Base-by-base conservation (phyloP, 1,140 invertebrate species). In the Thaumetopoea pityocampa region DNA sequence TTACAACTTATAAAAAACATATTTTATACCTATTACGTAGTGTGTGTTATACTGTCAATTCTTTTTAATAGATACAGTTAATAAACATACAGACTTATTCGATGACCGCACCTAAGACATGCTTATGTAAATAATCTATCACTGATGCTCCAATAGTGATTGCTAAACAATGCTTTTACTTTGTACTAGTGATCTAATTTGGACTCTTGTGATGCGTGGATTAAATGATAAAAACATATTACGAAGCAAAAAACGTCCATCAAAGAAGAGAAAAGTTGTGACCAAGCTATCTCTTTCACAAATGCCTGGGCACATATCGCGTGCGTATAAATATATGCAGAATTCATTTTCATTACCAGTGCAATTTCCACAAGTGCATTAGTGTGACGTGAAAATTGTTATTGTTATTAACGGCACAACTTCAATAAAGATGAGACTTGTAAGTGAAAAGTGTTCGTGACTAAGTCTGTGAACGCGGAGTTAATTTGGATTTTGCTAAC, bases 261-360 rank as follows among this genome's bases (percentile, higher is more conserved):
- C 18, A 28, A 41, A 19, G 33, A 56, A 50, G 74, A 79, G 79
- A 83, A 79, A 79, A 65, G 52, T 57, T 56, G 51, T 59, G 50
- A 51, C 47, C 38, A 40, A 67, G 48, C 62, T 61, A 72, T 70
- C 69, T 77, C 52, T 77, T 77, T 84, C 80, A 84, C 80, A 76
- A 81, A 77, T 84, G 73, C 73, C 69, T 80, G 71, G 51, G 53
- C 59, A 71, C 63, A 51, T 37, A 23, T 72, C 56, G 73, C 80
- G 76, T 82, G 77, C 60, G 51, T 82, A 84, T 84, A 84, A 81
- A 81, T 81, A 57, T 80, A 81, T 79, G 68, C 70, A 74, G 78
- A 77, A 82, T 84, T 82, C 76, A 74, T 68, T 84, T 82, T 84
- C 80, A 81, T 80, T 80, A 72, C 69, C 66, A 84, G 76, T 84